Base-by-base conservation (phyloP, 2,113 vertebrate genomes). In the Anoura caudifer region DNA sequence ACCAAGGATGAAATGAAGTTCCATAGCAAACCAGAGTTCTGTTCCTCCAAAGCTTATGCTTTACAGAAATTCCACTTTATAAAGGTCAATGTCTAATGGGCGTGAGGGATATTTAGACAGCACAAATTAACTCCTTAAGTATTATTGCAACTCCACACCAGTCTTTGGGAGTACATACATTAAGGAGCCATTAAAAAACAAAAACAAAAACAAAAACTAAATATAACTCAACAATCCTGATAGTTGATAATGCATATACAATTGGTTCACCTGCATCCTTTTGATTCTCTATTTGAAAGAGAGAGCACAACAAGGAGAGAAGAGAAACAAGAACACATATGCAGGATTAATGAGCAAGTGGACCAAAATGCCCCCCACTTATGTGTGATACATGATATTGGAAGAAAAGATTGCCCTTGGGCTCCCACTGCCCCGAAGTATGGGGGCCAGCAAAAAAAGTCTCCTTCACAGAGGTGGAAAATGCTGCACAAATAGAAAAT, bases 241-340 rank as follows among this genome's bases (percentile, higher is more conserved):
- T 97, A 99, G 98, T 98, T 99, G 98, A 99, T 98, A 99, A 99
- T 98, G 99, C 99, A 99, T 99, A 99, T 99, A 99, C 98, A 99
- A 98, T 98, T 98, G 99, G 97, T 99, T 99, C 99, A 99, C 99
- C 99, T 99, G 99, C 98, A 28, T 99, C 99, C 99, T 99, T 99
- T 97, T 99, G 98, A 99, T 99, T 99, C 98, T 99, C 99, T 99
- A 99, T 99, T 99, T 99, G 99, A 99, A 99, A 99, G 98, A 99
- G 98, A 99, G 98, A 99, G 98, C 99, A 99, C 98, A 98, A 99
- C 97, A 98, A 98, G 98, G 98, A 99, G 99, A 99, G 98, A 99
- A 98, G 98, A 99, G 98, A 99, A 98, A 98, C 98, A 99, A 99
- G 98, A 99, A 99, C 98, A 99, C 98, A 99, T 99, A 99, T 99